Evolutionary conservation across 2,797 vertebrate genomes (phyloP).

Genomic region (Ciconia nigra): DNA sequence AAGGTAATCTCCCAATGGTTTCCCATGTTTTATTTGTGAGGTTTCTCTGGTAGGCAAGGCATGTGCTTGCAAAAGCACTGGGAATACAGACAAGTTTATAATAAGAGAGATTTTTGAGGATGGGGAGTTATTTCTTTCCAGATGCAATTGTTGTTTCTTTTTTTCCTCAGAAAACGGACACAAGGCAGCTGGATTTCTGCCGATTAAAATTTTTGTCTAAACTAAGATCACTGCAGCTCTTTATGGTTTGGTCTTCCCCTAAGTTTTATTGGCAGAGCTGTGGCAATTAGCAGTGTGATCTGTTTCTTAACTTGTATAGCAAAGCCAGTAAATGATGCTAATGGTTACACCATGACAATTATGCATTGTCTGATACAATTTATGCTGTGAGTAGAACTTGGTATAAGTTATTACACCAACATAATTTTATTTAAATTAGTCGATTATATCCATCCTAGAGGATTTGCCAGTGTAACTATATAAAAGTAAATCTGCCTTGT

Average conservation of each 20-base stretch:
- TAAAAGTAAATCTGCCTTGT: background rate
- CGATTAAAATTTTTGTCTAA: background rate
- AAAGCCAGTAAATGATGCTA: background rate
- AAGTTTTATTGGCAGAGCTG: background rate
- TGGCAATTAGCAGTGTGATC: background rate
- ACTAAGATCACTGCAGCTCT: background rate
- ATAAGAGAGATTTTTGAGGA: background rate
- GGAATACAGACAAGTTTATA: background rate
- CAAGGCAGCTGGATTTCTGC: background rate
- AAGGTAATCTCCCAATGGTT: background rate
- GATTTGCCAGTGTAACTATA: background rate
- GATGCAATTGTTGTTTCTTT: background rate
- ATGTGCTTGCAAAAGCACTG: background rate
- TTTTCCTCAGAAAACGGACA: background rate
- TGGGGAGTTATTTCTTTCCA: background rate
- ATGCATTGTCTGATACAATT: background rate
- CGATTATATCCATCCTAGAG: background rate
- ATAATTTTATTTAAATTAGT: background rate
- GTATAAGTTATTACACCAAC: background rate
- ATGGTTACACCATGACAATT: background rate
- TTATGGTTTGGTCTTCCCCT: background rate
- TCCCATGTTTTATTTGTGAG: background rate
- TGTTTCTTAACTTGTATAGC: background rate
- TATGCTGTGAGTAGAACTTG: background rate
- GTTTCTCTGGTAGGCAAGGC: background rate